Percentiles rank a stretch among this genome's conserved stretches.
These are phyloP conservation scores for Aphelinus certus DNA, from an alignment of 1,140 invertebrate genomes.

Conservation along the genomic window DNA sequence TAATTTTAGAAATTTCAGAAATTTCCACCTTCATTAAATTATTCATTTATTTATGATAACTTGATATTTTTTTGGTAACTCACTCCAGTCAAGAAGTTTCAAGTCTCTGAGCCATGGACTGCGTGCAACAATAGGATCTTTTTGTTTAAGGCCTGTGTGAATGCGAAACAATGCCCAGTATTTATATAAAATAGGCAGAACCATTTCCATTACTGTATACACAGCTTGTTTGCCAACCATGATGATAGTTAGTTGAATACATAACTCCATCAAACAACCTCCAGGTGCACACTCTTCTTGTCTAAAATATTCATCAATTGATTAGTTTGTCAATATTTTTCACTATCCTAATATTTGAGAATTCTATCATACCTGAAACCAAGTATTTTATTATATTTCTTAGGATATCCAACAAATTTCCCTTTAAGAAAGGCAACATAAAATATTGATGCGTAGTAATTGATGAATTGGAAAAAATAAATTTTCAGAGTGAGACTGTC, in stretches of 20 bases:
- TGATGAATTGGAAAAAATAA: constrained; percentile 97
- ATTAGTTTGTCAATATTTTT: constrained; percentile 15
- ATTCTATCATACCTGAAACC: constrained; percentile 63
- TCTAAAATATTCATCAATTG: constrained; percentile 55
- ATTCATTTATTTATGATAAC: constrained; percentile 51
- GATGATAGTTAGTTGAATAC: constrained; percentile 92
- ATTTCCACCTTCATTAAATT: constrained; percentile 35
- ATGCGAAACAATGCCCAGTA: constrained; percentile 77
- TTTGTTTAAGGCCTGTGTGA: constrained; percentile 59
- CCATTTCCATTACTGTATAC: constrained; percentile 87
- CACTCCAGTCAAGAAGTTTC: constrained; percentile 82
- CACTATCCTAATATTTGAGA: neutral
- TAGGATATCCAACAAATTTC: constrained; percentile 87
- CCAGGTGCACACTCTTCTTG: constrained; percentile 91
- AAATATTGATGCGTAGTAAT: constrained; percentile 98
- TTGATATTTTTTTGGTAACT: constrained; percentile 67
- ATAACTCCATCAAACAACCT: constrained; percentile 91
- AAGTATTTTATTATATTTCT: constrained; percentile 80
- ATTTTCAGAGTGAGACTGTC: constrained; percentile 97
- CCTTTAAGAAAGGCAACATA: constrained; percentile 99
- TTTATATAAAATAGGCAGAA: constrained; percentile 78
- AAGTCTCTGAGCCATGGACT: constrained; percentile 92
- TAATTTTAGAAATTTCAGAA: constrained; percentile 41
- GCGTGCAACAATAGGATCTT: constrained; percentile 55
- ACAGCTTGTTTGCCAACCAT: constrained; percentile 97